Evolutionary conservation across 2,888 invertebrate species (phyloP), one percentile per base, ranked within the genome.

Genomic region (Polyploca ridens): DNA sequence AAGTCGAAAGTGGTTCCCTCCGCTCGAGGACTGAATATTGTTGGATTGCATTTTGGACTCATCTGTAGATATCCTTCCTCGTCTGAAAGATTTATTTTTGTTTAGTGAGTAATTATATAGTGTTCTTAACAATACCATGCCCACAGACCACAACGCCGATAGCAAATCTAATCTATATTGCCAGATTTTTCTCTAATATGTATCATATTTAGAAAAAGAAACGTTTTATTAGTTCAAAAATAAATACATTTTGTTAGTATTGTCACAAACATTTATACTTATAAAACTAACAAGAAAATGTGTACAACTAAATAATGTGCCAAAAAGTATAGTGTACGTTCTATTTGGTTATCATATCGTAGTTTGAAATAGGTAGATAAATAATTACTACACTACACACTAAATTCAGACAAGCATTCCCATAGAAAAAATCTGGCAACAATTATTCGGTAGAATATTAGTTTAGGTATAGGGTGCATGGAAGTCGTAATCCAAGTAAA

Each of bases 21-120:
- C 1, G 85, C 73, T 67, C 95, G 90, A 2, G 96, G 95, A 80
- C 95, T 96, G 84, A 95, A 96, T 77, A 95, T 93, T 41, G 83
- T 87, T 61, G 81, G 85, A 62, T 81, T 86, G n/a, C 81, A 77
- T 3, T 88, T 82, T 0, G 95, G 94, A 74, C 94, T 95, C 96
- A 96, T 96, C 79, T 95, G 94, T 64, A 96, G 87, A 79, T 96
- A 96, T 27, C 95, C 95, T 65, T 94, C 93, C 60, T 90, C 90
- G 69, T 93, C 90, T 87, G 90, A 64, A 90, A 91, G 41, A 27
- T 62, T 63, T 49, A 59, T 27, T 8, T 44, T 11, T 3, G 16
- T 49, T 60, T 27, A 49, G 59, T 41, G 7, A 46, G 5, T 64
- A 46, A 33, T 54, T 35, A 7, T 14, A 57, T 5, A 38, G 13